Evolutionary conservation across 2,888 invertebrate genomes (phyloP), one percentile per base, ranked within the genome.

Genomic region (Zygothrica quintamaculata): DNA sequence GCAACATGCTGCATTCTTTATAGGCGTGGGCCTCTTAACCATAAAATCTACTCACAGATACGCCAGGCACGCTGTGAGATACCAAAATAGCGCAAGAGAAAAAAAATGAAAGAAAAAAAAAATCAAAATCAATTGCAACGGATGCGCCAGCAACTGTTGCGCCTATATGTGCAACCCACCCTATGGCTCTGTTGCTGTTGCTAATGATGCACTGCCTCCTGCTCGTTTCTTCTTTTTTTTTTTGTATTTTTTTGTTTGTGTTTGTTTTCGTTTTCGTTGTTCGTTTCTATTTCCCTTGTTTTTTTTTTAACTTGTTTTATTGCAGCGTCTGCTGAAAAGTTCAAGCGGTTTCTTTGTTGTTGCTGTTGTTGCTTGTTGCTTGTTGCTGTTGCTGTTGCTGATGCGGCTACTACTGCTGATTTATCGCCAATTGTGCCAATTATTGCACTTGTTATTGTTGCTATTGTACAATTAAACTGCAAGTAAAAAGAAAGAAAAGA

Each of bases 391-490:
- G 55, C 33, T 53, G 15, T 11, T 43, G 15, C 39, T 60, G 18
- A 22, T 33, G 36, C 31, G 44, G 29, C n/a, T 56, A 9, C 33
- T 75, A 50, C 40, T 50, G 59, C 59, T 74, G 74, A 69, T 73
- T 65, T 73, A 73, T 64, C 55, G 74, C 69, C 73, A 69, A 74
- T 74, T 73, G 74, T 73, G 57, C 65, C 84, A 82, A 84, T 84
- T 85, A 84, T 67, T 74, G 75, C 74, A 56, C 65, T 68, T 71
- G 71, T 53, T 82, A 60, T 65, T 81, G 39, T 53, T 46, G 59
- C 64, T 80, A 71, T 65, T 80, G 78, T 62, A 84, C 80, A 84
- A 86, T 84, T 82, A 77, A 74, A 71, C 80, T 81, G 84, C 64
- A 84, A 77, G 51, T 6, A 44, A 40, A 50, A 25, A 40, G 42